These are phyloP conservation scores for Formica exsecta DNA, from an alignment of 1,140 invertebrate genomes.

Conservation along the genomic window DNA sequence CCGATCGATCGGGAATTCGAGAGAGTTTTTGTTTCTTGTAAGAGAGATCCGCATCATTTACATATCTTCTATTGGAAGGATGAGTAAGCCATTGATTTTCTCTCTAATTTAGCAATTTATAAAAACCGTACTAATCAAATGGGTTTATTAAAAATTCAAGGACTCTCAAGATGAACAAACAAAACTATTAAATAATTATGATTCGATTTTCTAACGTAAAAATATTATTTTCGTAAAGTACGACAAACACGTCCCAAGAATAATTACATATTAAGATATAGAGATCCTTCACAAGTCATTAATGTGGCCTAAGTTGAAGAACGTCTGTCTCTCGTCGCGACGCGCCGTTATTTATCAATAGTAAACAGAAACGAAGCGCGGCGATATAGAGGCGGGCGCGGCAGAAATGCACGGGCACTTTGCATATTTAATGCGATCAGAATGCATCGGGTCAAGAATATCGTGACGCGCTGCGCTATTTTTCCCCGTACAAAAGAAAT, in stretches of 20 bases:
- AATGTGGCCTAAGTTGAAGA: neutral
- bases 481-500: constrained; percentile 27
- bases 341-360: constrained; percentile 40
- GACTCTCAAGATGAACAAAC: neutral
- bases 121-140: constrained; percentile 11
- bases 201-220: neutral
- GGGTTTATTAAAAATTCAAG: constrained; percentile 2
- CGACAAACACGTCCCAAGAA: neutral
- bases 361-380: constrained; percentile 22
- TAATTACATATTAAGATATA: constrained; percentile 9
- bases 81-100: neutral
- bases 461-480: constrained; percentile 59
- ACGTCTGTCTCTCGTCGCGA: neutral
- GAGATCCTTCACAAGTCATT: neutral
- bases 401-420: constrained; percentile 49
- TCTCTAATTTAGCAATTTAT: constrained; percentile 23
- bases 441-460: constrained; percentile 68
- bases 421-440: constrained; percentile 70
- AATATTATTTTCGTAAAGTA: neutral
- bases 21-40: neutral
- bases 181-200: constrained; percentile 3
- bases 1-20: neutral
- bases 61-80: neutral
- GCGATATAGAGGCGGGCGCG: neutral
- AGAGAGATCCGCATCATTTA: neutral